phyloP scores from a whole-genome alignment of 2,113 vertebrate genomes.

The Arizona elegans region DNA sequence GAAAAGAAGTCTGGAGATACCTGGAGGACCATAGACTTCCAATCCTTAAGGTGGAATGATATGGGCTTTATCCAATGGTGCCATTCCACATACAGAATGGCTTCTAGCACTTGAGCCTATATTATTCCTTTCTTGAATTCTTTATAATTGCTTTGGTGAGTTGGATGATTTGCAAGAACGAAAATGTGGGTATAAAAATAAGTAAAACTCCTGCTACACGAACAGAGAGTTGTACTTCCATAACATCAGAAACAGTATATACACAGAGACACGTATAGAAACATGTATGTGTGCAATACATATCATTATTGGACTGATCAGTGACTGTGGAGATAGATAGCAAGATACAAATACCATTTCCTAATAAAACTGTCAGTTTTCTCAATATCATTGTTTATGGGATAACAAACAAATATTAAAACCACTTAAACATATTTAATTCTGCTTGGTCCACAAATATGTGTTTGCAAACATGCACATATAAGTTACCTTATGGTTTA shows the following conservation, averaged over 20 bases:
- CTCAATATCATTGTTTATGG: not conserved
- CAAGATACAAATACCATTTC: not conserved
- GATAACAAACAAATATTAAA: not conserved
- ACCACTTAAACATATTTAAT: not conserved
- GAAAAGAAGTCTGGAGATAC: not conserved
- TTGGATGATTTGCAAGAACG: not conserved
- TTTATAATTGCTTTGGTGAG: not conserved
- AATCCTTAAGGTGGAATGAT: not conserved
- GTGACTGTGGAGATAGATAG: not conserved
- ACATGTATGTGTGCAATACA: not conserved
- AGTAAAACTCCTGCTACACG: not conserved
- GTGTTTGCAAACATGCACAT: not conserved
- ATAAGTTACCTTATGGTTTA: not conserved
- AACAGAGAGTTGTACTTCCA: not conserved
- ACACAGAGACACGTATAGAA: not conserved
- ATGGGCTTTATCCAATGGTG: not conserved
- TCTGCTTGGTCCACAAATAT: not conserved
- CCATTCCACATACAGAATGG: not conserved
- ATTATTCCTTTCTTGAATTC: not conserved
- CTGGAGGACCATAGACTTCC: not conserved
- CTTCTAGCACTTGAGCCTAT: not conserved
- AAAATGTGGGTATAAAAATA: not conserved
- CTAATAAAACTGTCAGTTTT: not conserved
- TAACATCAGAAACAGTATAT: not conserved
- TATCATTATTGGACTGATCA: not conserved